phyloP scores from a whole-genome alignment of 2,113 vertebrate genomes.

The Holacanthus passer region DNA sequence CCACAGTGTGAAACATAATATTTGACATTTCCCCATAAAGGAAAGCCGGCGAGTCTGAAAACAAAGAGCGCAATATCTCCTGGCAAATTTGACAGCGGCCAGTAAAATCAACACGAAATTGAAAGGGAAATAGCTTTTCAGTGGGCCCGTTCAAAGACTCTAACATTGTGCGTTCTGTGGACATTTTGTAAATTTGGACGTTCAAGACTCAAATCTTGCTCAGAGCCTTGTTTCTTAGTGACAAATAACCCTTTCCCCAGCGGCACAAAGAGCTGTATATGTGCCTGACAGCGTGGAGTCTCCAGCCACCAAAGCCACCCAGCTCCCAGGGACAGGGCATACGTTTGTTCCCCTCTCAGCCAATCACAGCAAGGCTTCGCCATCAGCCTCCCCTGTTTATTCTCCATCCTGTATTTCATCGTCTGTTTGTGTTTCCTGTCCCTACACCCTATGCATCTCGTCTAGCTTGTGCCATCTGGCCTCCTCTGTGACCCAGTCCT shows the following conservation, averaged over 20 bases:
- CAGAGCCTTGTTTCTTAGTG: conserved; percentile 11
- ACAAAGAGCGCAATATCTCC: conserved; percentile 55
- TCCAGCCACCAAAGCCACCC: conserved; percentile 30
- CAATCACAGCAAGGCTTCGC: conserved; percentile 42
- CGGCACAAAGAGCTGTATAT: conserved; percentile 62
- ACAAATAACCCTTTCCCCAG: conserved; percentile 41
- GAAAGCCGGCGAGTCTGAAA: conserved; percentile 39
- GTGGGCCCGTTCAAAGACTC: not conserved
- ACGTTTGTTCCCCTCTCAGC: conserved; percentile 52
- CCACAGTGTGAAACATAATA: conserved; percentile 41
- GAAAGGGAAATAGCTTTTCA: conserved; percentile 24
- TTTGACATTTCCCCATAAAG: conserved; percentile 58
- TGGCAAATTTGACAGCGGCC: conserved; percentile 49
- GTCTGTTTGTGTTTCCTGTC: conserved; percentile 16
- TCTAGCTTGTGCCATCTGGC: conserved; percentile 22
- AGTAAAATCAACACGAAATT: conserved; percentile 35
- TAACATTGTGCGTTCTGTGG: conserved; percentile 4
- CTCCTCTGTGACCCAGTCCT: conserved; percentile 7
- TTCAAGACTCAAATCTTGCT: conserved; percentile 25
- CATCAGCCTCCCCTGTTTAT: not conserved
- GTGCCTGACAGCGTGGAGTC: conserved; percentile 22
- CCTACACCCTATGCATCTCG: conserved; percentile 11
- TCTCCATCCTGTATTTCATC: conserved; percentile 16
- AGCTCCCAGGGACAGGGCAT: conserved; percentile 44
- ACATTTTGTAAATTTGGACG: conserved; percentile 27